A percentile compares a stretch with the other conserved stretches of the same genome.
phyloP scores from a whole-genome alignment of 2,113 vertebrate genomes.

The Chamaea fasciata region DNA sequence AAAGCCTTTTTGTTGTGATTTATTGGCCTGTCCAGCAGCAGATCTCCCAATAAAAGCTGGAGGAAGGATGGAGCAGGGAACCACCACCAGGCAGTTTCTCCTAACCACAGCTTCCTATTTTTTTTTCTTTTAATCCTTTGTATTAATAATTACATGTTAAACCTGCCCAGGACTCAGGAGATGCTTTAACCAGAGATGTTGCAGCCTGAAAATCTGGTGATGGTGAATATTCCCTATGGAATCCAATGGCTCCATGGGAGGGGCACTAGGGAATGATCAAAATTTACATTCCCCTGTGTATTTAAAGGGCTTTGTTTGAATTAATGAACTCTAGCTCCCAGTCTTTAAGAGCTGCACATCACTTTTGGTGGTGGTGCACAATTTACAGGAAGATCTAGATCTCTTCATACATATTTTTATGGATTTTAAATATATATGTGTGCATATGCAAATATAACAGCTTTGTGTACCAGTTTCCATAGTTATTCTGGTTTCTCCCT shows the following conservation, averaged over 20 bases:
- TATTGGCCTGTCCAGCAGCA: neutral
- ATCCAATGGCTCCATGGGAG: neutral
- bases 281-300: neutral
- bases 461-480: neutral
- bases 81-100: neutral
- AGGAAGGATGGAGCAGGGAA: neutral
- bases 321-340: neutral
- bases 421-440: neutral
- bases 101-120: neutral
- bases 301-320: neutral
- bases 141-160: neutral
- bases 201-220: neutral
- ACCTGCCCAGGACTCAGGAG: neutral
- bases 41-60: neutral
- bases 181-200: neutral
- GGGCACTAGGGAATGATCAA: neutral
- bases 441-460: neutral
- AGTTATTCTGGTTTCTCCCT: rapidly evolving
- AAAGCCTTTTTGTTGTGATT: neutral
- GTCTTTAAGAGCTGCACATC: neutral
- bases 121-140: neutral
- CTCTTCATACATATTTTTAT: neutral
- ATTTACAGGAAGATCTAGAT: neutral
- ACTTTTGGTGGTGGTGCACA: neutral
- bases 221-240: neutral